Conservation (phyloP, 2,113 vertebrate species). For the Amphiprion ocellaris region DNA sequence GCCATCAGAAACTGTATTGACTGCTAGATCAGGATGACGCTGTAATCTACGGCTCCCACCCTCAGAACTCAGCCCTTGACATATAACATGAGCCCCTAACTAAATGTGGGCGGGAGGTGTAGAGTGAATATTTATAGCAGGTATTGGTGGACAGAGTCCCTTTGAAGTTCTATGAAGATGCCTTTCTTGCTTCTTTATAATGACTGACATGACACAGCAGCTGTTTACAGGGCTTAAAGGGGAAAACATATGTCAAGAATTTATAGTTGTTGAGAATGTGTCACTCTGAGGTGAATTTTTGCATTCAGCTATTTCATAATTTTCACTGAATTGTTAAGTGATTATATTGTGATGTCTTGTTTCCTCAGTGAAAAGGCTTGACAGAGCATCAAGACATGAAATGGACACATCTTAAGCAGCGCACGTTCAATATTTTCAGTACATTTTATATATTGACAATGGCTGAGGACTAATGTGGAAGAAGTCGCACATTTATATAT, state of each 20-base stretch:
- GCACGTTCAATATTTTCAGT: not conserved
- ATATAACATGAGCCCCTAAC: conserved; percentile 69
- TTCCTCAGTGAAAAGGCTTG: no score
- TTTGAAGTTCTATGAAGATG: not conserved
- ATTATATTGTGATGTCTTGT: no score
- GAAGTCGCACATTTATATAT: no score
- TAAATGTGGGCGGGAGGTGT: conserved; percentile 51
- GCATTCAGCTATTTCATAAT: no score
- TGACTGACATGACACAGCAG: not conserved
- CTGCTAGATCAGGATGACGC: not conserved
- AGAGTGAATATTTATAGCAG: conserved; percentile 75
- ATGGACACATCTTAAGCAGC: no score
- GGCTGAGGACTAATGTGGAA: no score
- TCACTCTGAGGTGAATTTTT: no score
- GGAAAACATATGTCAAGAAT: not conserved
- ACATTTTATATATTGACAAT: not conserved
- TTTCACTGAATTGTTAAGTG: no score
- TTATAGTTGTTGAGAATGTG: not conserved
- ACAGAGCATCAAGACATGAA: no score
- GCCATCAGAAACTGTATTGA: not conserved
- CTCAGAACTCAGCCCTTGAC: conserved; percentile 65
- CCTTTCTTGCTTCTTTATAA: conserved; percentile 10
- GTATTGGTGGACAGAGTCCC: conserved; percentile 15
- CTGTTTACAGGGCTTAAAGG: not conserved
- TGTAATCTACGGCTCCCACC: conserved; percentile 10